These are phyloP conservation scores for Mylabris phalerata DNA, from an alignment of 1,140 invertebrate genomes.

Conservation along the genomic window DNA sequence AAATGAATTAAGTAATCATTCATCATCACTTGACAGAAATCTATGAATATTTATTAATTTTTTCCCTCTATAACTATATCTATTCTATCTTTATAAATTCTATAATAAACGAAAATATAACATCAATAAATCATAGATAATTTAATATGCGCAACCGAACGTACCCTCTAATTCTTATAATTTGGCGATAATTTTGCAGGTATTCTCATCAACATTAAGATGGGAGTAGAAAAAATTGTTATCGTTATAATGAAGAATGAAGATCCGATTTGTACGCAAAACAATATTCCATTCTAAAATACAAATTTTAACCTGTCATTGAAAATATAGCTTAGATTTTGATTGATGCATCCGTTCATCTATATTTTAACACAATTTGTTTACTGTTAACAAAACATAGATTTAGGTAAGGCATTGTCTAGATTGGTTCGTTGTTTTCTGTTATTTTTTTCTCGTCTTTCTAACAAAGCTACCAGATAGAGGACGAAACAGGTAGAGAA, in stretches of 20 bases:
- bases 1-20: no score
- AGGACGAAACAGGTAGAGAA: conserved; percentile 17
- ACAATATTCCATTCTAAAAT: conserved; percentile 13
- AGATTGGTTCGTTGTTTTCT: no score
- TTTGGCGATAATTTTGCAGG: conserved; percentile 15
- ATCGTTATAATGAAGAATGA: no score
- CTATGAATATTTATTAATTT: no score
- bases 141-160: conserved; percentile 7
- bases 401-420: neutral
- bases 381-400: conserved; percentile 1
- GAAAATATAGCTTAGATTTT: conserved; percentile 25
- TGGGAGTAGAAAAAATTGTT: neutral
- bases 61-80: no score
- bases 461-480: conserved; percentile 2
- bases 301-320: conserved; percentile 26
- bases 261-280: no score
- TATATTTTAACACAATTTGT: conserved; percentile 15
- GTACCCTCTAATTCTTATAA: conserved; percentile 10
- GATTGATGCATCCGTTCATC: conserved; percentile 24
- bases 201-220: conserved; percentile 15
- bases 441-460: no score
- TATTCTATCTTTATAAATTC: no score
- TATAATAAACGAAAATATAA: no score
- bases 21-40: no score
- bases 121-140: conserved; percentile 5